Percentiles rank a stretch among this genome's conserved stretches.
phyloP scores from a whole-genome alignment of 2,797 vertebrate genomes.

The Cheracebus regulus region DNA sequence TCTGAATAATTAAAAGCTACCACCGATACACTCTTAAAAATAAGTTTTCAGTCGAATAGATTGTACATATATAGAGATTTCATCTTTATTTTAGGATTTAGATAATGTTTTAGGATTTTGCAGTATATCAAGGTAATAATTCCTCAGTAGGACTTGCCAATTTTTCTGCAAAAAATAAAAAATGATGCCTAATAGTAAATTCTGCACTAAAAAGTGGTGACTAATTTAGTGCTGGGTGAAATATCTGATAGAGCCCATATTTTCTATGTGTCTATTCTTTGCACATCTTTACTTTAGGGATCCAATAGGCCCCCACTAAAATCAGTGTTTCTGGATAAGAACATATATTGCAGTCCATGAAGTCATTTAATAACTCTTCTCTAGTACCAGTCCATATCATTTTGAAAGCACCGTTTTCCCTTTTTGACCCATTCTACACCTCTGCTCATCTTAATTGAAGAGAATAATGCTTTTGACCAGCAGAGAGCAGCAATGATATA shows the following conservation, averaged over 20 bases:
- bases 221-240: not conserved
- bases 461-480: constrained; percentile 83
- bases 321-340: not conserved
- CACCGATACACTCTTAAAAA: not conserved
- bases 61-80: not conserved
- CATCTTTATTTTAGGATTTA: not conserved
- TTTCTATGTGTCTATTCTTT: not conserved
- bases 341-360: not conserved
- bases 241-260: not conserved
- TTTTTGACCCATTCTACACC: not conserved
- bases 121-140: not conserved
- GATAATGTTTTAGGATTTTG: constrained; percentile 27
- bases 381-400: not conserved
- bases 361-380: not conserved
- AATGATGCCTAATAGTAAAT: not conserved
- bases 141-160: not conserved
- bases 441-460: constrained; percentile 47
- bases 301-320: not conserved
- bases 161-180: not conserved
- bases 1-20: not conserved
- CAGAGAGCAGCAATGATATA: constrained; percentile 88
- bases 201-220: not conserved
- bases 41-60: not conserved
- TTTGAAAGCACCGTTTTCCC: not conserved
- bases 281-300: not conserved